A percentile compares a stretch with the other conserved stretches of the same genome.
These are phyloP conservation scores for Drosophila paranaensis DNA, from an alignment of 2,888 invertebrate genomes.

Conservation along the genomic window DNA sequence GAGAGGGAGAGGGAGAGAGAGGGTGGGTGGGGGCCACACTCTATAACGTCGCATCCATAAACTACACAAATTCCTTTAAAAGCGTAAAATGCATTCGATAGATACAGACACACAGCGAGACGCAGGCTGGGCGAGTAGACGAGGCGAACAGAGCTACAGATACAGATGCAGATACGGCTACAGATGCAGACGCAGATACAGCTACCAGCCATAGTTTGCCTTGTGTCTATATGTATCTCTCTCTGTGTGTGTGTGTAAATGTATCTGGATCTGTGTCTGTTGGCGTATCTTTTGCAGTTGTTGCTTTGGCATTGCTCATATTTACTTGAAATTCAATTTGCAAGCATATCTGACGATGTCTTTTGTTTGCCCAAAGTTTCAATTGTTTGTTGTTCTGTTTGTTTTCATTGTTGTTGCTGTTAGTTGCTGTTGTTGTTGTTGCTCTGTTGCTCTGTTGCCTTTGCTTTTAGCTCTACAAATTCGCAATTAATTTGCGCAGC, in stretches of 20 bases:
- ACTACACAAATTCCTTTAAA: conserved; percentile 80
- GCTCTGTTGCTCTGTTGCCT: conserved; percentile 2
- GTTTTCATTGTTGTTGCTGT: conserved; percentile 6
- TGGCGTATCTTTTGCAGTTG: conserved; percentile 25
- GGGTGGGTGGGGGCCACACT: conserved; percentile 17
- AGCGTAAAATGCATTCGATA: conserved; percentile 80
- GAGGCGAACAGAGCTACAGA: conserved; percentile 6
- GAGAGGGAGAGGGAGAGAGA: not conserved
- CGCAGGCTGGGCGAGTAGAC: conserved; percentile 11
- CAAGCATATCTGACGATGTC: conserved; percentile 26
- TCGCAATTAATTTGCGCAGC: conserved; percentile 7
- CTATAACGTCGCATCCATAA: conserved; percentile 73
- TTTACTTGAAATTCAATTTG: conserved; percentile 37
- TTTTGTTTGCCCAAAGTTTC: conserved; percentile 30
- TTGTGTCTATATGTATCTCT: conserved; percentile 18
- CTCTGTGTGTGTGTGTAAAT: not conserved
- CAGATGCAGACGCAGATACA: conserved; percentile 12
- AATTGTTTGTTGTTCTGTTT: conserved; percentile 18
- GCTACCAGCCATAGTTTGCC: conserved; percentile 3
- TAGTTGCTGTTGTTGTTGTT: conserved; percentile 1
- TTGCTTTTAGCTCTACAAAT: not conserved
- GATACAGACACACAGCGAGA: conserved; percentile 60
- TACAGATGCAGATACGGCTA: conserved; percentile 26
- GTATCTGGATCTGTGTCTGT: conserved; percentile 14
- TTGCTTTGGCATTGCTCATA: conserved; percentile 27